phyloP scores from a whole-genome alignment of 2,113 vertebrate species.

The Oreocharis arfaki region DNA sequence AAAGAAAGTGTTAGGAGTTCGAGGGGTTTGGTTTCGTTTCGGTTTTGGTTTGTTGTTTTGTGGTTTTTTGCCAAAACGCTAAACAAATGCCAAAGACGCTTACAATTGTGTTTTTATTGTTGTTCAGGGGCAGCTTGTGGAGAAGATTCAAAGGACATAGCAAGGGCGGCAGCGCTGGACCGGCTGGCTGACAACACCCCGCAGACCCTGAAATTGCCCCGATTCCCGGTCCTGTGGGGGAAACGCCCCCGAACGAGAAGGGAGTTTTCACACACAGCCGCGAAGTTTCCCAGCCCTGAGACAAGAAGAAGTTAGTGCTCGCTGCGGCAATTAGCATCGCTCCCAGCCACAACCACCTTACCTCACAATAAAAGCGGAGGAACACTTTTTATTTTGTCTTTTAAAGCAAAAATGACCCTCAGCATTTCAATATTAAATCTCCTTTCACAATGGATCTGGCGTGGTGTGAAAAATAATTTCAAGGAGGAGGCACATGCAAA shows the following conservation, averaged over 20 bases:
- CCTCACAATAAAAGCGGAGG: background rate
- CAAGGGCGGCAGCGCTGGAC: background rate
- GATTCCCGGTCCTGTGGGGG: background rate
- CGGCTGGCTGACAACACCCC: background rate
- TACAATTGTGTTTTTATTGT: background rate
- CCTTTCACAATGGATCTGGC: background rate
- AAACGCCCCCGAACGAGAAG: background rate
- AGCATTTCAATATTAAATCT: background rate
- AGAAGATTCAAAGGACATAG: slow-evolving; percentile 26
- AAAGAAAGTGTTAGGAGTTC: background rate
- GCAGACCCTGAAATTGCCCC: background rate
- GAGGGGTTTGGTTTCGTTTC: background rate
- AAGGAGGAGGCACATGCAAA: background rate
- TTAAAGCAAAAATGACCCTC: background rate
- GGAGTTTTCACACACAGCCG: background rate
- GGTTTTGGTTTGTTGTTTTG: background rate
- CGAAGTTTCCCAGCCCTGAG: background rate
- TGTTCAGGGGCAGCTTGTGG: background rate
- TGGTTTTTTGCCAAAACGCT: background rate
- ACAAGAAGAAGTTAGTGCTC: background rate
- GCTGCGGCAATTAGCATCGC: background rate
- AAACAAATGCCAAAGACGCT: background rate
- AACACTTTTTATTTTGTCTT: slow-evolving; percentile 27
- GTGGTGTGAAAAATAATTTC: background rate
- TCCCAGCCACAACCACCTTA: background rate